phyloP scores from a whole-genome alignment of 2,797 vertebrate genomes.

The Acridotheres tristis region DNA sequence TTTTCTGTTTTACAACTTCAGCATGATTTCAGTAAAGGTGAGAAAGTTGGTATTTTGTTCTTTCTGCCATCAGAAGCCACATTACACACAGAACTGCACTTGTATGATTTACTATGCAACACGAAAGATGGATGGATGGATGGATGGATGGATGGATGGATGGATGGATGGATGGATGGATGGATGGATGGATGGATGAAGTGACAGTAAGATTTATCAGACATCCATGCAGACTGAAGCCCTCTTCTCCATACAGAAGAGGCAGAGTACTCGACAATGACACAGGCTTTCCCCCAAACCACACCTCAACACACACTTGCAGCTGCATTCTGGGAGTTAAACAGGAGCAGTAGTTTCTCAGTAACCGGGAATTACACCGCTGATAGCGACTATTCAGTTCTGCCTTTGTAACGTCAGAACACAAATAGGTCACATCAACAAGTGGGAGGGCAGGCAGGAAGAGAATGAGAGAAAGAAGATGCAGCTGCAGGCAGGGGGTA shows the following conservation, averaged over 20 bases:
- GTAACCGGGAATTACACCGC: background rate
- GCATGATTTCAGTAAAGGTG: background rate
- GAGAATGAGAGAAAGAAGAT: background rate
- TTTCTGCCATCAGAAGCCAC: background rate
- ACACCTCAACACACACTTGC: background rate
- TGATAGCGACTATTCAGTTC: background rate
- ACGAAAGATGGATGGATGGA: background rate
- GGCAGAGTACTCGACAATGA: fast-evolving
- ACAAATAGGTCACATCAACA: background rate
- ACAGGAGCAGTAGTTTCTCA: background rate
- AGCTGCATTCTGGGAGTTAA: background rate
- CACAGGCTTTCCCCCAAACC: background rate
- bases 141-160: background rate
- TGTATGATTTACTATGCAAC: background rate
- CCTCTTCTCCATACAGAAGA: background rate
- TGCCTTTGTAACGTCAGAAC: fast-evolving
- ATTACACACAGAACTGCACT: background rate
- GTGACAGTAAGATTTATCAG: background rate
- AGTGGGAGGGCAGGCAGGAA: background rate
- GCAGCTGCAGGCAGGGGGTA: background rate
- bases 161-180: background rate
- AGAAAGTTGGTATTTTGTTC: background rate
- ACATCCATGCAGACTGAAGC: background rate
- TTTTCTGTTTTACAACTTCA: background rate
- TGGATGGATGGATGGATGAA: background rate